Percentiles rank a stretch among this genome's conserved stretches.
These are phyloP conservation scores for Accipiter virgatus DNA, from an alignment of 2,113 vertebrate genomes.

Conservation along the genomic window DNA sequence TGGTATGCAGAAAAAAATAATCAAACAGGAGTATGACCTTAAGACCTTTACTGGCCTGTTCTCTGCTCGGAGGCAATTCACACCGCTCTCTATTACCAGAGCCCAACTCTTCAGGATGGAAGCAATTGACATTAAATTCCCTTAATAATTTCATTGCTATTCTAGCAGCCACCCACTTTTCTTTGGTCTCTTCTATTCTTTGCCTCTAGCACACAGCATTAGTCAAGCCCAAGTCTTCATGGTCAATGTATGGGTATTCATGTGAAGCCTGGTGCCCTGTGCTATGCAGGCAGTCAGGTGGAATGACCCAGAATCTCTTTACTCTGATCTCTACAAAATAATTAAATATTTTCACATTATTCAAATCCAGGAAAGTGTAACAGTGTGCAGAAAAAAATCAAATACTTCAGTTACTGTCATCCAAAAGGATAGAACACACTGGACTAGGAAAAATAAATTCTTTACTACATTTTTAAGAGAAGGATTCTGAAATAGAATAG, in stretches of 20 bases:
- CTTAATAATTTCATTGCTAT: neutral
- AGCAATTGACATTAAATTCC: neutral
- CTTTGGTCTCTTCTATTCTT: neutral
- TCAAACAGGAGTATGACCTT: neutral
- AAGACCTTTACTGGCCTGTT: neutral
- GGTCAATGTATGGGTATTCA: neutral
- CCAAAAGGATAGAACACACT: neutral
- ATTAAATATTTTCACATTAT: neutral
- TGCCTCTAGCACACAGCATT: neutral
- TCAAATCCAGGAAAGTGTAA: neutral
- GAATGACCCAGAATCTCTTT: neutral
- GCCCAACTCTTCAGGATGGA: neutral
- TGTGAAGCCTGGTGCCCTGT: neutral
- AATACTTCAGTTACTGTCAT: neutral
- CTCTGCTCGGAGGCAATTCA: neutral
- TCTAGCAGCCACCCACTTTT: neutral
- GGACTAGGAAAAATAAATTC: neutral
- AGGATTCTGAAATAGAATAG: neutral
- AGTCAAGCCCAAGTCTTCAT: neutral
- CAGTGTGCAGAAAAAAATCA: neutral
- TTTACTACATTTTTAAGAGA: neutral
- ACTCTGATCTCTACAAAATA: neutral
- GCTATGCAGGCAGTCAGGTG: neutral
- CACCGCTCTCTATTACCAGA: neutral
- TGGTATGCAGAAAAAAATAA: neutral